A percentile compares a stretch with the other conserved stretches of the same genome.
Conservation (phyloP, 1,140 invertebrate species). For the Zophobas atratus region DNA sequence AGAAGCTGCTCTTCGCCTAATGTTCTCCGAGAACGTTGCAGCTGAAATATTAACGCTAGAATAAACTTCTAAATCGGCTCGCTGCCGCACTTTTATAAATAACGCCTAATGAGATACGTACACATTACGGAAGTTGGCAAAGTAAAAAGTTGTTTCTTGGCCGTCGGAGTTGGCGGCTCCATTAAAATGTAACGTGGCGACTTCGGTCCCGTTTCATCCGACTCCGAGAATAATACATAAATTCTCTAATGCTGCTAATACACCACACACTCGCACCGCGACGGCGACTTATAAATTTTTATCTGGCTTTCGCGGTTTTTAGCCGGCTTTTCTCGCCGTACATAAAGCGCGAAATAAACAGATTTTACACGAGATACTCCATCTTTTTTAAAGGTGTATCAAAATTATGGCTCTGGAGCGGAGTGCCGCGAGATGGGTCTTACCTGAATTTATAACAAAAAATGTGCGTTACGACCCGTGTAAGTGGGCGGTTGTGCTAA, state of each 20-base stretch:
- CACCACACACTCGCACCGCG: conserved; percentile 5
- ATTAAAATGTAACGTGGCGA: conserved; percentile 38
- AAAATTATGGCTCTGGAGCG: not conserved
- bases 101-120: conserved; percentile 52
- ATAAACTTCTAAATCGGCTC: conserved; percentile 40
- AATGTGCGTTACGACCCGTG: no score
- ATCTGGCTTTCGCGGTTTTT: conserved; percentile 1
- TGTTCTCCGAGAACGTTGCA: conserved; percentile 2
- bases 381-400: conserved; percentile 13
- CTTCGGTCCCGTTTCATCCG: conserved; percentile 26
- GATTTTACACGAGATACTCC: not conserved
- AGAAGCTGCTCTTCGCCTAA: not conserved
- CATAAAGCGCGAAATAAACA: conserved; percentile 26
- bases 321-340: not conserved
- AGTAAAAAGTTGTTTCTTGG: conserved; percentile 45
- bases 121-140: conserved; percentile 44
- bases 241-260: conserved; percentile 36
- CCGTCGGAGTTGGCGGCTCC: conserved; percentile 19
- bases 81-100: conserved; percentile 49
- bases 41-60: conserved; percentile 40
- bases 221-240: conserved; percentile 28
- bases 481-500: no score
- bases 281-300: conserved; percentile 28
- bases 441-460: no score
- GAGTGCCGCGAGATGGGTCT: no score